These are phyloP conservation scores for Redunca redunca DNA, from an alignment of 2,113 vertebrate genomes.

Conservation along the genomic window DNA sequence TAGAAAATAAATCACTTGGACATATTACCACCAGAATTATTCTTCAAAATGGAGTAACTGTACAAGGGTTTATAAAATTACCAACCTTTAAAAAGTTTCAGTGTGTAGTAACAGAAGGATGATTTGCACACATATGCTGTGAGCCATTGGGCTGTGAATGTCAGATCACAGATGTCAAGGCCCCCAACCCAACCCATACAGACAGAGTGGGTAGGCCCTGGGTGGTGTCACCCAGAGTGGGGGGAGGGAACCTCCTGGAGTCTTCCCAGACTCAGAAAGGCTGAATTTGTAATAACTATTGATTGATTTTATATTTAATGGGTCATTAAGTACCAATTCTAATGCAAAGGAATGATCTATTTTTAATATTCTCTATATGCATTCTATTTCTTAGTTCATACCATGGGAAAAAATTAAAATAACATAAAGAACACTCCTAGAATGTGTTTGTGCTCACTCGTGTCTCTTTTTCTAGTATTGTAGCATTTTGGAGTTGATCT, in stretches of 20 bases:
- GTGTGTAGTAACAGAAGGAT: background rate
- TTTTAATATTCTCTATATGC: background rate
- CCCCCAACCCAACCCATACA: accelerated
- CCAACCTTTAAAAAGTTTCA: background rate
- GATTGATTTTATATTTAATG: background rate
- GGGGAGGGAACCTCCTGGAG: background rate
- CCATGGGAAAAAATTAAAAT: background rate
- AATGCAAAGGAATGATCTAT: background rate
- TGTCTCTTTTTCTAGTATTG: background rate
- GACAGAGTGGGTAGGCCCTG: accelerated
- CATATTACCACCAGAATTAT: background rate
- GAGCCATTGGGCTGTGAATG: background rate
- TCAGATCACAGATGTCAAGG: background rate
- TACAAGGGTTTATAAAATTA: background rate
- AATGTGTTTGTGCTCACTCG: background rate
- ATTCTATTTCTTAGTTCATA: background rate
- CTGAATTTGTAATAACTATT: background rate
- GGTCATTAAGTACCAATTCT: background rate
- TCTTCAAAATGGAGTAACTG: background rate
- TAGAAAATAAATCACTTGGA: background rate
- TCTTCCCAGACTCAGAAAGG: background rate
- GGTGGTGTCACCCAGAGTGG: no score
- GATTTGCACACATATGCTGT: background rate
- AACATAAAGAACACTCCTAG: background rate
- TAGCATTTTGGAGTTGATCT: background rate